A percentile compares a stretch with the other conserved stretches of the same genome.
phyloP scores from a whole-genome alignment of 2,113 vertebrate genomes.

The Anguilla rostrata region DNA sequence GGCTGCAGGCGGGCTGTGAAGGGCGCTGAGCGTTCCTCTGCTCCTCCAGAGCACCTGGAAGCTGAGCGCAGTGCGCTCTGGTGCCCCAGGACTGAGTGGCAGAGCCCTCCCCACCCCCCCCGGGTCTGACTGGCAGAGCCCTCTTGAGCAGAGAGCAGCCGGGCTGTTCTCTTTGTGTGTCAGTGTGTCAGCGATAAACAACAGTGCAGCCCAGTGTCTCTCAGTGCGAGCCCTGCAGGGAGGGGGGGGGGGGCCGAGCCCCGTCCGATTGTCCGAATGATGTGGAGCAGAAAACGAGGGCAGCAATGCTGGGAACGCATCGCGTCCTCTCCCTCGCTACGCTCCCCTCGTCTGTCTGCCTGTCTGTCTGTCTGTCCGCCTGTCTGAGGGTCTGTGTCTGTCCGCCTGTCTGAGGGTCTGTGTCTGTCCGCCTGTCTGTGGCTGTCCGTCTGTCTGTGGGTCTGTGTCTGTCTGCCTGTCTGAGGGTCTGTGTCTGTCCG shows the following conservation, averaged over 20 bases:
- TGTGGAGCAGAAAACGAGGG: constrained; percentile 71
- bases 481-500: not conserved
- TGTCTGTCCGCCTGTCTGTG: no score
- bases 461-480: constrained; percentile 20
- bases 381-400: constrained; percentile 6
- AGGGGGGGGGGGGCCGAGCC: constrained; percentile 26
- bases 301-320: constrained; percentile 60
- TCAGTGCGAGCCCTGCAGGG: not conserved
- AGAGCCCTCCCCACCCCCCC: no score
- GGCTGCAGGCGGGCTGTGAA: not conserved
- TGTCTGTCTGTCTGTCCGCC: constrained; percentile 3
- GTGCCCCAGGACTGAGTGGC: not conserved
- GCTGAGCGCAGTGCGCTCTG: not conserved
- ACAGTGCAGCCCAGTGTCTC: constrained; percentile 16
- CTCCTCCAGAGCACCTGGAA: not conserved
- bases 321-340: constrained; percentile 13
- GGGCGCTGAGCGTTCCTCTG: not conserved
- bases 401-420: not conserved
- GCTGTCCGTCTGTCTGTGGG: constrained; percentile 24
- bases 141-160: not conserved
- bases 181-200: constrained; percentile 34
- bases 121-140: not conserved
- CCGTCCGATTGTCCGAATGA: constrained; percentile 65
- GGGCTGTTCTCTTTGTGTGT: constrained; percentile 25
- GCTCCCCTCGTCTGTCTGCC: not conserved